phyloP scores from a whole-genome alignment of 2,113 vertebrate species.

The Thalassoma bifasciatum region DNA sequence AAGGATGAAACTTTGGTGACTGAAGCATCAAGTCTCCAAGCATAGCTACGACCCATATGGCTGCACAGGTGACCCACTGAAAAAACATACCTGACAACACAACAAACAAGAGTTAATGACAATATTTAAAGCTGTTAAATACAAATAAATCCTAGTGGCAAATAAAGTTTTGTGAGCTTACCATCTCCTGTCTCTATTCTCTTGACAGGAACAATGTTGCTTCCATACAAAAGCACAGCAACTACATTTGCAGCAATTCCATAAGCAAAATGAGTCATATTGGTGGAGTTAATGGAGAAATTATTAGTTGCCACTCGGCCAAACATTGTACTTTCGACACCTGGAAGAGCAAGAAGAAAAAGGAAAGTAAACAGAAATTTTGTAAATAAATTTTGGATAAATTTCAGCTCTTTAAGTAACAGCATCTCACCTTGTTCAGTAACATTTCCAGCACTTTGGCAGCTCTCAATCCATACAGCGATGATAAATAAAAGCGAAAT shows the following conservation, averaged over 20 bases:
- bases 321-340: neutral
- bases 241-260: conserved; percentile 84
- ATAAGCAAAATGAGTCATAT: conserved; percentile 74
- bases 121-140: too few species aligned
- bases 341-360: neutral
- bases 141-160: too few species aligned
- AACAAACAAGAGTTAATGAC: neutral
- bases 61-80: conserved; percentile 90
- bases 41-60: conserved; percentile 87
- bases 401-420: neutral
- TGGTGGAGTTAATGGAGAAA: conserved; percentile 52
- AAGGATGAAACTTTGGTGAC: conserved; percentile 88
- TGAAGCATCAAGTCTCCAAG: conserved; percentile 84
- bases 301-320: neutral
- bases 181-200: conserved; percentile 90
- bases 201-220: conserved; percentile 91
- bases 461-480: conserved; percentile 36
- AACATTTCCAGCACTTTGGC: neutral
- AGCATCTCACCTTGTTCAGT: conserved; percentile 34
- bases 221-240: conserved; percentile 88
- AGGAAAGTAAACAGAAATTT: neutral
- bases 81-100: conserved; percentile 89
- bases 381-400: neutral
- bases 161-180: conserved; percentile 57
- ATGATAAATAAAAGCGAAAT: conserved; percentile 27